Conservation (phyloP, 2,113 vertebrate species). For the Mystacornis crossleyi region DNA sequence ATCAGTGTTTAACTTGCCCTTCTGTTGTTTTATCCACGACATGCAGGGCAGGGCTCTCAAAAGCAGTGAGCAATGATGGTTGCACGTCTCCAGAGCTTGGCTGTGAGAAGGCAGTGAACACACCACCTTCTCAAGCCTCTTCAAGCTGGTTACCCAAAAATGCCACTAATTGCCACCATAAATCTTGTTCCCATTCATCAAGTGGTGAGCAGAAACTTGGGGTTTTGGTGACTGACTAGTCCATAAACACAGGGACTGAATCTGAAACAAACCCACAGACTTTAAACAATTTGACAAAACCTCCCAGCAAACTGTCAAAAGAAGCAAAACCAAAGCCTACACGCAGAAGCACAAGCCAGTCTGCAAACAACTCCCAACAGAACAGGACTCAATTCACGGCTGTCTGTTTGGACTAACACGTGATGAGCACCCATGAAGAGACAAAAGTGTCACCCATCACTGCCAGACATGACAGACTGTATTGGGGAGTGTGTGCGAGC, state of each 20-base stretch:
- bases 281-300: not conserved
- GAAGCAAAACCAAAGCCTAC: not conserved
- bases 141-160: not conserved
- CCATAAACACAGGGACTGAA: not conserved
- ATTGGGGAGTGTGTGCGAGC: fast-evolving
- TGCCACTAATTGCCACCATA: slow-evolving; percentile 17
- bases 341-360: not conserved
- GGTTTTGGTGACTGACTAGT: not conserved
- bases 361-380: not conserved
- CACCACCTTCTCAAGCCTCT: not conserved
- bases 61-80: not conserved
- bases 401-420: not conserved
- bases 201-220: not conserved
- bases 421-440: not conserved
- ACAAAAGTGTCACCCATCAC: not conserved
- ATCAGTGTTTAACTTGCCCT: not conserved
- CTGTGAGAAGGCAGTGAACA: not conserved
- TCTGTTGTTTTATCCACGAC: not conserved
- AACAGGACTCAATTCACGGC: not conserved
- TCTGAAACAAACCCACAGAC: not conserved
- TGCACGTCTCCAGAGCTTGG: not conserved
- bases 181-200: slow-evolving; percentile 7
- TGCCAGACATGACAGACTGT: not conserved
- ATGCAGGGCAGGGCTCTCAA: not conserved
- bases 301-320: not conserved